Evolutionary conservation across 2,888 invertebrate genomes (phyloP).

Genomic region (Dioctria rufipes): DNA sequence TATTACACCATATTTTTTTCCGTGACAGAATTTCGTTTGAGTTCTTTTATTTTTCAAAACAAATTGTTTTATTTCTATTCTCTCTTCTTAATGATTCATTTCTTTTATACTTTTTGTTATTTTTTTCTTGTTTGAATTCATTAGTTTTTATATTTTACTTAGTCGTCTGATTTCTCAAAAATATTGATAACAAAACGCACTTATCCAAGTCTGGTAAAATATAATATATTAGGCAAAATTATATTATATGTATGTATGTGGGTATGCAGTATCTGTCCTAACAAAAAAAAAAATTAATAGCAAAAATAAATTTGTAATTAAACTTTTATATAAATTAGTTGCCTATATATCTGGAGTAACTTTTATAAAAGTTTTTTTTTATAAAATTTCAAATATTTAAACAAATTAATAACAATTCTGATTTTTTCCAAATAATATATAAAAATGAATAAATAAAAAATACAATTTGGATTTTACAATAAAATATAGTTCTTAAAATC

Average conservation of each 20-base stretch:
- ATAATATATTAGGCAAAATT: slow-evolving; percentile 9
- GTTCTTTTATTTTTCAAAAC: no score
- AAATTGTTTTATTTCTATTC: no score
- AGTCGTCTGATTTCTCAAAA: slow-evolving; percentile 37
- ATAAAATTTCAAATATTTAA: no score
- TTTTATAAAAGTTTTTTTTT: no score
- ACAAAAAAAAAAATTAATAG: no score
- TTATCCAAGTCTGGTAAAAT: slow-evolving; percentile 28
- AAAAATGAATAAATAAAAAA: not conserved
- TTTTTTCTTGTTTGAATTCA: not conserved
- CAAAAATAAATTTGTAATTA: no score
- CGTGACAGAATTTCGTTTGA: no score
- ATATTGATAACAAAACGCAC: slow-evolving; percentile 40
- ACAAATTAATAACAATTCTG: no score
- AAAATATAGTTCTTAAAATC: not conserved
- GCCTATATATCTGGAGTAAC: not conserved
- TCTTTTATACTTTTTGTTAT: not conserved
- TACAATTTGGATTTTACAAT: not conserved
- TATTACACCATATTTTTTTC: slow-evolving; percentile 16
- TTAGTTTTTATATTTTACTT: not conserved
- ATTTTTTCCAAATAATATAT: not conserved
- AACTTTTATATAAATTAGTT: no score
- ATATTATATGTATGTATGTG: not conserved
- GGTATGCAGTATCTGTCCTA: no score
- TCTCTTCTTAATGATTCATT: not conserved